Conservation (phyloP, 2,797 vertebrate genomes). For the Coreius guichenoti region DNA sequence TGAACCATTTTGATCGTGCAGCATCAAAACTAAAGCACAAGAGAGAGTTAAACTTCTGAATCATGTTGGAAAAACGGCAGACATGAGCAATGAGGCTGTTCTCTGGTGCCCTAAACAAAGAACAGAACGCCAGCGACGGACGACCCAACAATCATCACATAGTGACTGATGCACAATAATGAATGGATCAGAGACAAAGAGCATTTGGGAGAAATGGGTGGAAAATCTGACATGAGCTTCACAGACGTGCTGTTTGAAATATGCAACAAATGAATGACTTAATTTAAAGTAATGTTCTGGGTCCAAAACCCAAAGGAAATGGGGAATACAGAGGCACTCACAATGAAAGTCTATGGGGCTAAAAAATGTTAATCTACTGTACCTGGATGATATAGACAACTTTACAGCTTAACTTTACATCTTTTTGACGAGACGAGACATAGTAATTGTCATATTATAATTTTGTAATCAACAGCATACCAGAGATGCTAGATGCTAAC, state of each 20-base stretch:
- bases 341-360: background rate
- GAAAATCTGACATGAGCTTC: constrained; percentile 21
- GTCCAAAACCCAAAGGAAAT: background rate
- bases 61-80: constrained; percentile 14
- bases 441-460: background rate
- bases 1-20: background rate
- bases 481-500: no score
- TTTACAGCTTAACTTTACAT: no score
- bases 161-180: constrained; percentile 29
- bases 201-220: background rate
- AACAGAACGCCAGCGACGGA: constrained; percentile 40
- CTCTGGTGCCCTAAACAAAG: background rate
- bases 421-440: background rate
- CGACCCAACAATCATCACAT: constrained; percentile 26
- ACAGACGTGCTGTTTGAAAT: background rate
- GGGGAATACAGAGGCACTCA: background rate
- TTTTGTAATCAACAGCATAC: background rate
- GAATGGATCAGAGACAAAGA: constrained; percentile 49
- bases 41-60: constrained; percentile 4
- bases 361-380: background rate
- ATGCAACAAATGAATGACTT: constrained; percentile 12
- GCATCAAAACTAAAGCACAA: background rate
- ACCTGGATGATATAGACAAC: background rate
- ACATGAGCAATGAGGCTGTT: background rate
- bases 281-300: background rate